Conservation (phyloP, 1,140 invertebrate genomes). For the Drosophila malerkotliana region DNA sequence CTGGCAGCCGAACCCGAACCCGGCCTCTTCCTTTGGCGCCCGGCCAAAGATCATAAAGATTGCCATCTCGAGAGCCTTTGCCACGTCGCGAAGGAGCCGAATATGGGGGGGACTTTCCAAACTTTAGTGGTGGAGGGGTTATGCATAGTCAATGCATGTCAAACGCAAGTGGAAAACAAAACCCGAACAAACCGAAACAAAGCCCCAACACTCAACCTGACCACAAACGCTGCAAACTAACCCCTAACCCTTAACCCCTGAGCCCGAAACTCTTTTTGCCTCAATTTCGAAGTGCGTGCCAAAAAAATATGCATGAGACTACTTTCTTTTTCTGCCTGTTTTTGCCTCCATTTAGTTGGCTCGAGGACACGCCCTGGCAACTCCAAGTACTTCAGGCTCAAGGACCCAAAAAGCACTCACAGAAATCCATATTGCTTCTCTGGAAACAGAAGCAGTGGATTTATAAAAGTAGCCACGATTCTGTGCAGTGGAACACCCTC, state of each 20-base stretch:
- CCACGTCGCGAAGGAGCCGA: constrained; percentile 50
- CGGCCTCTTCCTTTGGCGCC: constrained; percentile 41
- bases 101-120: neutral
- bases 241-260: constrained; percentile 10
- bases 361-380: constrained; percentile 36
- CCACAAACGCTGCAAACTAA: constrained; percentile 53
- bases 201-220: constrained; percentile 66
- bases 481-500: neutral
- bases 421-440: constrained; percentile 10
- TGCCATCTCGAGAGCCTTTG: constrained; percentile 58
- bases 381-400: constrained; percentile 18
- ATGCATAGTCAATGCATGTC: constrained; percentile 78
- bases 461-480: neutral
- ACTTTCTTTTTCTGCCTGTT: constrained; percentile 28
- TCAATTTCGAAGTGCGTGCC: constrained; percentile 58
- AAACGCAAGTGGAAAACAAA: constrained; percentile 70
- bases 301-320: constrained; percentile 58
- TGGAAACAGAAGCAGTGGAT: no score
- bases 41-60: constrained; percentile 69
- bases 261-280: neutral
- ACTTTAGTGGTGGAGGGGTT: constrained; percentile 7
- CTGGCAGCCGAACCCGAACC: neutral
- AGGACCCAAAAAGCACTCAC: constrained; percentile 4
- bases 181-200: constrained; percentile 58
- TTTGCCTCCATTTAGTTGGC: constrained; percentile 52